phyloP scores from a whole-genome alignment of 2,113 vertebrate species.

The Pontoporia blainvillei region DNA sequence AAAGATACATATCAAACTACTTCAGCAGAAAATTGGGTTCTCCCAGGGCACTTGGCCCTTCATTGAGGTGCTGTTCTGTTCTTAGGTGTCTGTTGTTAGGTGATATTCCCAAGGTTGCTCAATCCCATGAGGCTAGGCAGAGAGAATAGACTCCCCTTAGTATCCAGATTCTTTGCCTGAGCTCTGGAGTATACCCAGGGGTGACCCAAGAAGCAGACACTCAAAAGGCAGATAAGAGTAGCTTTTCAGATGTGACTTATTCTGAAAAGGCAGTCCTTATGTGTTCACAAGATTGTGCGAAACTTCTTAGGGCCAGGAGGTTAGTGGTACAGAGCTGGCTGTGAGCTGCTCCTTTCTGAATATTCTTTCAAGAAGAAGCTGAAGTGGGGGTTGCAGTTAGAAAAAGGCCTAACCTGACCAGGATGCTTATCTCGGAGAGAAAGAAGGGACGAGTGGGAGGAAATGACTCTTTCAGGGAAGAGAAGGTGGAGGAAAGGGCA shows the following conservation, averaged over 20 bases:
- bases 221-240: not conserved
- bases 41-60: not conserved
- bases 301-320: not conserved
- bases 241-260: not conserved
- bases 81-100: not conserved
- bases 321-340: not conserved
- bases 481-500: not conserved
- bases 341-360: not conserved
- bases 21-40: not conserved
- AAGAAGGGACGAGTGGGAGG: not conserved
- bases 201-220: not conserved
- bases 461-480: not conserved
- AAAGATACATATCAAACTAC: not conserved
- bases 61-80: not conserved
- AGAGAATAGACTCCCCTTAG: not conserved
- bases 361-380: not conserved
- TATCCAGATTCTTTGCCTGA: not conserved
- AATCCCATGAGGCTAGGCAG: not conserved
- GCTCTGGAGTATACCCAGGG: not conserved
- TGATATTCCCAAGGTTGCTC: not conserved
- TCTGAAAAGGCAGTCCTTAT: not conserved
- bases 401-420: not conserved
- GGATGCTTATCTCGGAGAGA: not conserved
- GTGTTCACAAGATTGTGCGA: not conserved
- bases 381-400: not conserved